These are phyloP conservation scores for Neoascia interrupta DNA, from an alignment of 2,888 invertebrate genomes.

Conservation along the genomic window DNA sequence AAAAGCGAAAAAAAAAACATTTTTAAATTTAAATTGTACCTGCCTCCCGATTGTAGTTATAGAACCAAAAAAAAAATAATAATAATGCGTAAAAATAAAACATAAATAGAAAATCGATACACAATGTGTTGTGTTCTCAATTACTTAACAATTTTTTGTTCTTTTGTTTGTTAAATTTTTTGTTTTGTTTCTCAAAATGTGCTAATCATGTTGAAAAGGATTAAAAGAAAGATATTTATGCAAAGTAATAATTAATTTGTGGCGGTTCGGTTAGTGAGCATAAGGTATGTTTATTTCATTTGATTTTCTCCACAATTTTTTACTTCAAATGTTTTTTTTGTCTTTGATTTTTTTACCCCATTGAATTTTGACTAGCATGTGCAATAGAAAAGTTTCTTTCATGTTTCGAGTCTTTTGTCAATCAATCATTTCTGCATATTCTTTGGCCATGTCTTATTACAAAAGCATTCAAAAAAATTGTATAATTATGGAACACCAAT, in stretches of 20 bases:
- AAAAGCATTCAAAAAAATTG: too few species aligned
- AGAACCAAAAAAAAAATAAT: constrained; percentile 34
- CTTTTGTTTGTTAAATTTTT: constrained; percentile 15
- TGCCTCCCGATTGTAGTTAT: constrained; percentile 57
- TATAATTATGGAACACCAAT: too few species aligned
- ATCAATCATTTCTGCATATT: constrained; percentile 51
- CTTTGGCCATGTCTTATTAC: constrained; percentile 36
- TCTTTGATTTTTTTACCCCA: constrained; percentile 36
- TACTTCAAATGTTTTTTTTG: constrained; percentile 49
- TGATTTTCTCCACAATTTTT: constrained; percentile 64
- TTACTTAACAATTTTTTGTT: constrained; percentile 43
- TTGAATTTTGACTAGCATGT: constrained; percentile 42
- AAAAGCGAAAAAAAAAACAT: constrained; percentile 36
- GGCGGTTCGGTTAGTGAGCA: constrained; percentile 78
- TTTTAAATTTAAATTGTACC: constrained; percentile 64
- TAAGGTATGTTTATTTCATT: constrained; percentile 78
- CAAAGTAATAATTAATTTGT: constrained; percentile 43
- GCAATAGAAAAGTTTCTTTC: not conserved
- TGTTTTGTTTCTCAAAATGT: constrained; percentile 13
- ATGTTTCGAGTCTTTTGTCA: constrained; percentile 52
- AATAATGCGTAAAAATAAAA: constrained; percentile 52
- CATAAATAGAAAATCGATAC: constrained; percentile 51
- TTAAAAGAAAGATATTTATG: constrained; percentile 43
- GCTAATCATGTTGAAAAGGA: constrained; percentile 16
- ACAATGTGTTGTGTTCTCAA: constrained; percentile 52